These are phyloP conservation scores for Daboia siamensis DNA, from an alignment of 2,113 vertebrate species.

Conservation along the genomic window DNA sequence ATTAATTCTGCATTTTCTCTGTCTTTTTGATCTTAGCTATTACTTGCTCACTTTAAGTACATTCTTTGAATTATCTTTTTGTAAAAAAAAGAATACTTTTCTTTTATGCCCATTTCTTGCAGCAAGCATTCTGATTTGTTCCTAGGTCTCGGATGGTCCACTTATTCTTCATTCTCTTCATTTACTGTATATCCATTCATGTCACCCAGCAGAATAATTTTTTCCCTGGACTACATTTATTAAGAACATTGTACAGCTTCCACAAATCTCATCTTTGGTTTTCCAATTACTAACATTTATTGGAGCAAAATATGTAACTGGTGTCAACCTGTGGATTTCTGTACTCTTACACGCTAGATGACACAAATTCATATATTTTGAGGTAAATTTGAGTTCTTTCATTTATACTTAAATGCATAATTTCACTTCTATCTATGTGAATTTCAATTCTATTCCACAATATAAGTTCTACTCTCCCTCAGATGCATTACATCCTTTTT, in stretches of 20 bases:
- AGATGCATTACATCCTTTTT: background rate
- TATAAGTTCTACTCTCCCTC: background rate
- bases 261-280: background rate
- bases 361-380: background rate
- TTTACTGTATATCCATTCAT: background rate
- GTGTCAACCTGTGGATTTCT: background rate
- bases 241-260: background rate
- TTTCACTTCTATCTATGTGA: background rate
- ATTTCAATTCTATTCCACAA: background rate
- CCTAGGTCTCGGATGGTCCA: background rate
- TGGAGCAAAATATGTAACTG: background rate
- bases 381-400: background rate
- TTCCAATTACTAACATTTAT: background rate
- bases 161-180: background rate
- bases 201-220: background rate
- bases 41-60: background rate
- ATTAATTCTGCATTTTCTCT: background rate
- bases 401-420: background rate
- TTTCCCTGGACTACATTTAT: background rate
- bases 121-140: background rate
- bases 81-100: background rate
- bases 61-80: background rate
- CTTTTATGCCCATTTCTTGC: background rate
- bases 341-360: background rate
- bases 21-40: background rate